Evolutionary conservation across 2,113 vertebrate genomes (phyloP).

Genomic region (Limanda limanda): DNA sequence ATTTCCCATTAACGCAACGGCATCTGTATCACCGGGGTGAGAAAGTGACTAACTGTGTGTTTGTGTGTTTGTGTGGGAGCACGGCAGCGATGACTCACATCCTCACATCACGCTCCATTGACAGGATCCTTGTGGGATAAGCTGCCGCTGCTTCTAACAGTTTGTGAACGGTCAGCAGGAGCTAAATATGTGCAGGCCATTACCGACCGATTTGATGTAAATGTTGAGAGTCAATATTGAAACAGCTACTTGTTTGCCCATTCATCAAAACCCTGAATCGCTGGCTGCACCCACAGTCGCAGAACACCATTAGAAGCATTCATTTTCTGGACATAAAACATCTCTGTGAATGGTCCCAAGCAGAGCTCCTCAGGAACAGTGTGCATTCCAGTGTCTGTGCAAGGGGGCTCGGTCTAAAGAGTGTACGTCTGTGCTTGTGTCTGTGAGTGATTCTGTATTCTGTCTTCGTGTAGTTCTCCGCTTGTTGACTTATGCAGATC

Average conservation of each 20-base stretch:
- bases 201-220: slow-evolving; percentile 56
- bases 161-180: slow-evolving; percentile 33
- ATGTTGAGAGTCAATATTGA: slow-evolving; percentile 68
- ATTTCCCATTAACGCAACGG: slow-evolving; percentile 9
- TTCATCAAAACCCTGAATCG: slow-evolving; percentile 57
- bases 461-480: slow-evolving; percentile 26
- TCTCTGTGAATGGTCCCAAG: slow-evolving; percentile 46
- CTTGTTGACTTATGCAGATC: slow-evolving; percentile 65
- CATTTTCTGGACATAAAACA: slow-evolving; percentile 50
- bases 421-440: slow-evolving; percentile 21
- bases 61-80: slow-evolving; percentile 25
- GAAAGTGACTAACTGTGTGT: slow-evolving; percentile 10
- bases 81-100: slow-evolving; percentile 46
- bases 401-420: slow-evolving; percentile 1
- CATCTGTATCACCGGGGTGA: slow-evolving; percentile 3
- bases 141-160: not conserved
- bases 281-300: slow-evolving; percentile 46
- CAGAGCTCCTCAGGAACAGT: slow-evolving; percentile 15
- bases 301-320: slow-evolving; percentile 48
- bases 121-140: slow-evolving; percentile 11
- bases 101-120: slow-evolving; percentile 12
- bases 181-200: slow-evolving; percentile 40
- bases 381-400: slow-evolving; percentile 39
- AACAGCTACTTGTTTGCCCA: slow-evolving; percentile 62
- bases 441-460: slow-evolving; percentile 7